A percentile compares a stretch with the other conserved stretches of the same genome.
These are phyloP conservation scores for Oikopleura albicans DNA, from an alignment of 23 tunicate genomes.

Conservation along the genomic window DNA sequence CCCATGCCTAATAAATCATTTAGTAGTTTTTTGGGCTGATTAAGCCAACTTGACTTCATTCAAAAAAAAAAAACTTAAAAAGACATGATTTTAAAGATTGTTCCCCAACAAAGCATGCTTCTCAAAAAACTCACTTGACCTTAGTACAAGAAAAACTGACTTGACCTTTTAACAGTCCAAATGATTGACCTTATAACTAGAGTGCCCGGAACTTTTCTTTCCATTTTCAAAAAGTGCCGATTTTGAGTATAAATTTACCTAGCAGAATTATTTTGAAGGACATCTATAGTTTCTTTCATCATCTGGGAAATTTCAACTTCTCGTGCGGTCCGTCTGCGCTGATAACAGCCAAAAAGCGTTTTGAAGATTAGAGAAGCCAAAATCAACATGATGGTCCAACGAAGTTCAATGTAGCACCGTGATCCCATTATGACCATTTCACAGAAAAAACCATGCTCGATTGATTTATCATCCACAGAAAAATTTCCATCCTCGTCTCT, in stretches of 20 bases:
- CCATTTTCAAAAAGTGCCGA: background rate
- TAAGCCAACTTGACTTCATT: too few species aligned
- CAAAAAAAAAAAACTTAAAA: too few species aligned
- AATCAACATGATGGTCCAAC: background rate
- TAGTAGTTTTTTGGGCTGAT: too few species aligned
- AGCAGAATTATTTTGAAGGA: conserved; percentile 1
- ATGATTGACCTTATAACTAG: background rate
- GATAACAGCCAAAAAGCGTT: too few species aligned
- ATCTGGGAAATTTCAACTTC: background rate
- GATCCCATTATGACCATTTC: background rate
- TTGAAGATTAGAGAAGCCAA: background rate
- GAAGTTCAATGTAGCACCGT: background rate
- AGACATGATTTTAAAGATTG: too few species aligned
- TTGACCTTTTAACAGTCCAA: too few species aligned
- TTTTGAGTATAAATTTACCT: background rate
- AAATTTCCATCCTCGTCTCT: background rate
- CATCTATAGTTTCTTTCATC: background rate
- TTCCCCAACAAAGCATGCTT: too few species aligned
- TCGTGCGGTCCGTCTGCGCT: background rate
- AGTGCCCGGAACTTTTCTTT: background rate
- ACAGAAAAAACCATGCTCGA: background rate
- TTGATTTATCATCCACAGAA: background rate
- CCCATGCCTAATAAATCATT: conserved; percentile 15
- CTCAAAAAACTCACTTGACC: too few species aligned
- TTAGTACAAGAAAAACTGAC: too few species aligned